Conservation (phyloP, 1,140 invertebrate genomes). For the Drosophila truncata region DNA sequence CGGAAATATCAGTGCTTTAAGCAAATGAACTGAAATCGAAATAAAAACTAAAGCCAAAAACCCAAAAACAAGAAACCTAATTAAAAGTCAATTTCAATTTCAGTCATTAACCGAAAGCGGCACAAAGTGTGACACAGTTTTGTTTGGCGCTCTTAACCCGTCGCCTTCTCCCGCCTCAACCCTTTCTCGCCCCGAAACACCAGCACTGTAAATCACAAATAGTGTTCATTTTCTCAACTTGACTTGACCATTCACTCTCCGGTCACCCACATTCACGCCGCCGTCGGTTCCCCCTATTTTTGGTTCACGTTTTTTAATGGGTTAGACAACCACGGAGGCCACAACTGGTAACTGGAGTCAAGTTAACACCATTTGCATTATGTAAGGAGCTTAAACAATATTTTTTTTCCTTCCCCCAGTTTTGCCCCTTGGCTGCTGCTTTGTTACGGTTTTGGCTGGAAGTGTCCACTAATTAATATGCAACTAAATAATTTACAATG, state of each 20-base stretch:
- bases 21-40: slow-evolving; percentile 32
- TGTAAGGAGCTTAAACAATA: slow-evolving; percentile 61
- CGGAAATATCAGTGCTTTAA: slow-evolving; percentile 38
- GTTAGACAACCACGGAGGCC: slow-evolving; percentile 42
- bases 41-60: slow-evolving; percentile 2
- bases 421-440: slow-evolving; percentile 1
- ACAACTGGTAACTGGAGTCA: slow-evolving; percentile 50
- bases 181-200: neutral
- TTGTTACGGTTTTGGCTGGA: slow-evolving; percentile 46
- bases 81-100: slow-evolving; percentile 72
- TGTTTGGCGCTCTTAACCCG: neutral
- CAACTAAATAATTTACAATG: slow-evolving; percentile 72
- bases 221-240: slow-evolving; percentile 30
- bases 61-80: slow-evolving; percentile 43
- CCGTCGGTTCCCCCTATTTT: slow-evolving; percentile 23
- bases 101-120: slow-evolving; percentile 53
- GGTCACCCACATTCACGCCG: slow-evolving; percentile 58
- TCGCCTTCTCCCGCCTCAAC: neutral
- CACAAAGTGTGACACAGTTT: slow-evolving; percentile 52
- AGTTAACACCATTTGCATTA: slow-evolving; percentile 65
- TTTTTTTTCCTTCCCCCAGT: slow-evolving; percentile 8
- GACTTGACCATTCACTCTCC: slow-evolving; percentile 34
- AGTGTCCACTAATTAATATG: slow-evolving; percentile 72
- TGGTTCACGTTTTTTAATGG: slow-evolving; percentile 58
- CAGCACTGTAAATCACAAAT: slow-evolving; percentile 42